Conservation (phyloP, 23 tunicate genomes). For the Trididemnum clinides region DNA sequence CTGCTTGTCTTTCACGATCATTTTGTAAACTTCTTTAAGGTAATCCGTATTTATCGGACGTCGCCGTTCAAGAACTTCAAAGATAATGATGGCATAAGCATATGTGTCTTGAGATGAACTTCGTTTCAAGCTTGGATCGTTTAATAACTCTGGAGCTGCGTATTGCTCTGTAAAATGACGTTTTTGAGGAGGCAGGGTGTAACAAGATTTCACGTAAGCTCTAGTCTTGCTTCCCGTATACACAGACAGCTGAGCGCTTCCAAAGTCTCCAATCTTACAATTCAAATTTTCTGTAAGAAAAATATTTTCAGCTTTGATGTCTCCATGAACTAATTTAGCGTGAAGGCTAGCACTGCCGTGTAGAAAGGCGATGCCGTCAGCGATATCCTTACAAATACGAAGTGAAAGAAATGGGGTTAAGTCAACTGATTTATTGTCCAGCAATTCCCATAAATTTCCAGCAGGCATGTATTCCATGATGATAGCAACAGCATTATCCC, state of each 20-base stretch:
- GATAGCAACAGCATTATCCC: constrained; percentile 4
- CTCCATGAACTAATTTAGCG: constrained; percentile 1
- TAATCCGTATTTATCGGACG: background rate
- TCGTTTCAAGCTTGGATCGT: background rate
- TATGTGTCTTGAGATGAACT: background rate
- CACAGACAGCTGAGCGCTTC: background rate
- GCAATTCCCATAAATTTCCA: constrained; percentile 1
- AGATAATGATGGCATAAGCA: background rate
- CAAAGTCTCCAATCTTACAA: constrained; percentile 24
- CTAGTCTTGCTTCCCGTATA: background rate
- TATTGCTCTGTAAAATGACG: background rate
- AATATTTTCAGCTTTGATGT: constrained; percentile 17
- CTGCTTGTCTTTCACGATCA: background rate
- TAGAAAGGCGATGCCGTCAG: constrained; percentile 14
- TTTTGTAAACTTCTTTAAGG: background rate
- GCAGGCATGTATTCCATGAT: constrained; percentile 6
- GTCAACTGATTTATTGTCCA: background rate
- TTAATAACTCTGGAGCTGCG: constrained; percentile 19
- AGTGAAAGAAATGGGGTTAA: background rate
- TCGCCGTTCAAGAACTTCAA: background rate
- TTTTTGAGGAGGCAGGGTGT: background rate
- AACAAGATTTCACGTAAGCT: background rate
- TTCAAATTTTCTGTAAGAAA: background rate
- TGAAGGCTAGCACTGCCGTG: background rate
- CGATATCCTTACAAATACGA: background rate